Evolutionary conservation across 2,113 vertebrate genomes (phyloP), one percentile per base, ranked within the genome.

Genomic region (Motacilla alba): DNA sequence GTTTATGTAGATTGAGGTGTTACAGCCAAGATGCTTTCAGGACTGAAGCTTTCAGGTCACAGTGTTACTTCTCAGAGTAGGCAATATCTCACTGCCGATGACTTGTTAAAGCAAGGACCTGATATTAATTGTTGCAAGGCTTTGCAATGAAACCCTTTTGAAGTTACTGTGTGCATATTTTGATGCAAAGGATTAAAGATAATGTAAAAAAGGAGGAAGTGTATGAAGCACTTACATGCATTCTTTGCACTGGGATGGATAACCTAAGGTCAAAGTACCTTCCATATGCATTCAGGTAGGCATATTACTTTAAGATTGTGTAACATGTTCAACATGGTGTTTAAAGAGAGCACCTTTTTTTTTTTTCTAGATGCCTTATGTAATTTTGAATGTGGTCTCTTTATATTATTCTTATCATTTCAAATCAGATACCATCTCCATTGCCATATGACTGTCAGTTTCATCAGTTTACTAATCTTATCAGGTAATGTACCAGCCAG

Each of bases 141-240:
- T 87, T 95, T 95, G 68, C 39, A 72, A 37, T 12, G 33, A 93
- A 92, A 89, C 95, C 58, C 83, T 83, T 97, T 96, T 95, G 86
- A 95, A 96, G 86, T 78, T 80, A 46, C 76, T 78, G 75, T 55
- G 39, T 85, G 63, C 50, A 86, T 46, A 60, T 92, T 92, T 93
- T 93, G 55, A 94, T 87, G 77, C 64, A 77, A 44, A 64, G 81
- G 31, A 92, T 74, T 90, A 89, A 67, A 83, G 81, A 84, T 73
- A 95, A 77, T 66, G 69, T 35, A 52, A 91, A 84, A 97, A 96
- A 96, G 59, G 64, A 86, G 50, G 79, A 81, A 86, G 20, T 13
- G n/a, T 86, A 83, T 80, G 33, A 95, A 95, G 87, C 68, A 70
- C 70, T 87, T 89, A 77, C 18, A 18, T 27, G 18, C 39, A 91